Conservation (phyloP, 2,797 vertebrate genomes). For the Menidia menidia region DNA sequence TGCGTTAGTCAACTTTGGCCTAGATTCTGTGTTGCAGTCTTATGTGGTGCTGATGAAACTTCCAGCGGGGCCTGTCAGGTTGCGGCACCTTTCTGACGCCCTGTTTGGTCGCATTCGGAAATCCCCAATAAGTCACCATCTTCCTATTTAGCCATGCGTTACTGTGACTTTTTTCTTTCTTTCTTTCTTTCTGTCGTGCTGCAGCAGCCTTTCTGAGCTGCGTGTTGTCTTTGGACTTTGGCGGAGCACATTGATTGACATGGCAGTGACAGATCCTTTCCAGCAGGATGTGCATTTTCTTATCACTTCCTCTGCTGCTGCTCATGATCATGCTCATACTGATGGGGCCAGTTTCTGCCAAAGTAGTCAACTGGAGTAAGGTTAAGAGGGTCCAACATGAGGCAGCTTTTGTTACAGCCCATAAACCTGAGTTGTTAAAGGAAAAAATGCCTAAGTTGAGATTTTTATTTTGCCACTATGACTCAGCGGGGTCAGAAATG, state of each 20-base stretch:
- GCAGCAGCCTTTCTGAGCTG: background rate
- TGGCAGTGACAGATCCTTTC: conserved; percentile 28
- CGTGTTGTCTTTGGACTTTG: conserved; percentile 20
- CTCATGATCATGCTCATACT: background rate
- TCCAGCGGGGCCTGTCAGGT: background rate
- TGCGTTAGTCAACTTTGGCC: background rate
- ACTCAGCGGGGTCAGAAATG: background rate
- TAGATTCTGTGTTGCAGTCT: background rate
- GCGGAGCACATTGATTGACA: conserved; percentile 56
- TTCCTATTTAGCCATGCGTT: background rate
- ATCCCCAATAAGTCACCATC: background rate
- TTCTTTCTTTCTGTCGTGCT: background rate
- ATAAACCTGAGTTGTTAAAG: background rate
- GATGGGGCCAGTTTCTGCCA: conserved; percentile 11
- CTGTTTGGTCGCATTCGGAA: background rate
- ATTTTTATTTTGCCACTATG: background rate
- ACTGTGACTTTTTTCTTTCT: background rate
- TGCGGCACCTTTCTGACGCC: background rate
- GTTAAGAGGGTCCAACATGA: background rate
- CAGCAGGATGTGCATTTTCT: conserved; percentile 61
- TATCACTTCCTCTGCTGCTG: conserved; percentile 70
- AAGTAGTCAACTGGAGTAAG: conserved; percentile 28
- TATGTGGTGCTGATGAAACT: background rate
- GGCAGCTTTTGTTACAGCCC: background rate
- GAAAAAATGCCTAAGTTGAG: background rate